Base-by-base conservation (phyloP, 2,888 invertebrate species). In the Macrophya annulata region DNA sequence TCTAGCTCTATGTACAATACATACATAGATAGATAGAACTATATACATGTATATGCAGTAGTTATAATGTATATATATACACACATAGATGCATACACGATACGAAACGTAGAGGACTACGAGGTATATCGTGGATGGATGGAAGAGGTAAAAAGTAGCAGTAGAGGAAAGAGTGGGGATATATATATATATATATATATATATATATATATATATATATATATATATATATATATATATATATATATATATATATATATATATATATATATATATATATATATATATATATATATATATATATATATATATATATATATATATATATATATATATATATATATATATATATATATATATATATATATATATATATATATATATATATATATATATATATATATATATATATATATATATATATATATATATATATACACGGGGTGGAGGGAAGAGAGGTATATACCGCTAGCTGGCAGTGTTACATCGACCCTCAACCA, bases 381-480 rank as follows among this genome's bases (percentile, higher is more conserved):
- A n/a, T n/a, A n/a, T n/a, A n/a, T n/a, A n/a, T n/a, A n/a, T n/a
- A n/a, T n/a, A n/a, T n/a, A n/a, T n/a, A n/a, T n/a, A n/a, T n/a
- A n/a, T n/a, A n/a, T n/a, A 17, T 55, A 15, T 15, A 55, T 17
- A 21, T 21, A 65, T 65, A n/a, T n/a, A n/a, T n/a, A n/a, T n/a
- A n/a, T n/a, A n/a, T n/a, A n/a, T n/a, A n/a, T n/a, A n/a, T n/a
- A n/a, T n/a, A n/a, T n/a, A n/a, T n/a, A n/a, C n/a, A 55, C 76
- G 76, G 17, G 76, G 21, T 45, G 76, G 71, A 37, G 71, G 37
- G 31, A 43, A 31, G 81, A 43, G 43, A 91, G 90, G 90, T 90
- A 87, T 88, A 86, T 91, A 92, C 92, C 91, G 92, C 91, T 92
- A 92, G 89, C 88, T 89, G 90, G 89, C 90, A 91, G 92, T 91